A percentile compares a stretch with the other conserved stretches of the same genome.
Evolutionary conservation across 2,888 invertebrate species (phyloP).

Genomic region (Ectemnius lituratus): DNA sequence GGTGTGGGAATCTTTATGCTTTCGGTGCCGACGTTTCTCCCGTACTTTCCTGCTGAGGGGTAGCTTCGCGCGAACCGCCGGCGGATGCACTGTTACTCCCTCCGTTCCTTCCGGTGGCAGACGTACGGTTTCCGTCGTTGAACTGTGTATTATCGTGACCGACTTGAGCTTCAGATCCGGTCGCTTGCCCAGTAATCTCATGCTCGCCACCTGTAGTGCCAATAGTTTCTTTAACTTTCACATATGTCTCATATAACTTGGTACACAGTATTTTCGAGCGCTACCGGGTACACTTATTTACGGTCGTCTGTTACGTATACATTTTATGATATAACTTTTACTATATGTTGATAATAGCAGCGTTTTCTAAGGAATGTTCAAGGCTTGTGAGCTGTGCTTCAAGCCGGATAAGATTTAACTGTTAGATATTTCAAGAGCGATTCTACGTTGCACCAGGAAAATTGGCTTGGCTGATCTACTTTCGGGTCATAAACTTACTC

Average conservation of each 20-base stretch:
- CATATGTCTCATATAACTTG: not conserved
- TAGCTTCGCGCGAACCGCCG: constrained; percentile 90
- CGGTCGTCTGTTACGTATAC: no score
- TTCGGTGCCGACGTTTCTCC: constrained; percentile 81
- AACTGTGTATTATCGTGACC: constrained; percentile 93
- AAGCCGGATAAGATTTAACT: not conserved
- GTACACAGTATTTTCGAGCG: not conserved
- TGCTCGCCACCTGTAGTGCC: constrained; percentile 85
- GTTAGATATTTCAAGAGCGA: no score
- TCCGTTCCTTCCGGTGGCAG: constrained; percentile 86
- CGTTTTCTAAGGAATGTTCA: not conserved
- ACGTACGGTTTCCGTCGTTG: constrained; percentile 92
- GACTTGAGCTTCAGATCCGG: constrained; percentile 90
- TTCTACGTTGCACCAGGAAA: not conserved
- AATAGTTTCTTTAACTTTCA: not conserved
- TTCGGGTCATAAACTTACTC: constrained; percentile 63
- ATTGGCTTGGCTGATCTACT: constrained; percentile 22
- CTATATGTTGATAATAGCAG: not conserved
- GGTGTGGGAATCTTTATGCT: constrained; percentile 77
- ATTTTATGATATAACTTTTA: no score
- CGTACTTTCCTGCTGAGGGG: constrained; percentile 92
- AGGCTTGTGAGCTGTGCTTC: not conserved
- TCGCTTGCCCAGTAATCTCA: constrained; percentile 88
- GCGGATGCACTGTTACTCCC: constrained; percentile 88
- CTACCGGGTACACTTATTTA: not conserved